A percentile compares a stretch with the other conserved stretches of the same genome.
phyloP scores from a whole-genome alignment of 2,797 vertebrate genomes.

The Clarias pachynema region DNA sequence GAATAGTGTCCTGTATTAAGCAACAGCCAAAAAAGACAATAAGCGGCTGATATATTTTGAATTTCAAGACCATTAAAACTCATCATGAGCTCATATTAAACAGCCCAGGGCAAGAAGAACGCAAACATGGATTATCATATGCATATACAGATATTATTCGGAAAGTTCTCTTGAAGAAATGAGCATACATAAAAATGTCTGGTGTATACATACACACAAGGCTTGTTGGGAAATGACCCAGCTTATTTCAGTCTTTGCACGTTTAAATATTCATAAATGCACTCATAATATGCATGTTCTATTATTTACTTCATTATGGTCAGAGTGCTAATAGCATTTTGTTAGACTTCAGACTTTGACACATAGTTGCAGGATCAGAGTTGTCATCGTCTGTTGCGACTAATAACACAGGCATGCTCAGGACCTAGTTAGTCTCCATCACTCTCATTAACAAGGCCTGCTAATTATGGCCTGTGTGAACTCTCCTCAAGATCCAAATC shows the following conservation, averaged over 20 bases:
- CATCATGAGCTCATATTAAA: constrained; percentile 71
- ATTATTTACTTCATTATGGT: constrained; percentile 5
- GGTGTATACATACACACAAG: constrained; percentile 29
- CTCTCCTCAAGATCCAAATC: constrained; percentile 83
- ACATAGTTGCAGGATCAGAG: constrained; percentile 32
- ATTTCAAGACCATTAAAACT: constrained; percentile 57
- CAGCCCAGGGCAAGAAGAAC: constrained; percentile 69
- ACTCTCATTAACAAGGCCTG: constrained; percentile 84
- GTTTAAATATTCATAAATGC: background rate
- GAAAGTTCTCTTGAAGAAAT: constrained; percentile 23
- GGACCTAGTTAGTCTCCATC: constrained; percentile 66
- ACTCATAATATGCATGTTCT: background rate
- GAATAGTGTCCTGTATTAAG: constrained; percentile 72
- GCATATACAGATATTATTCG: constrained; percentile 50
- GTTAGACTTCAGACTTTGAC: background rate
- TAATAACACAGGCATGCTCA: constrained; percentile 52
- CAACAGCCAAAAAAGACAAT: constrained; percentile 63
- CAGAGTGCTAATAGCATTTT: background rate
- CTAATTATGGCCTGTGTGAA: constrained; percentile 91
- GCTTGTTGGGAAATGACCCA: background rate
- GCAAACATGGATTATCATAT: constrained; percentile 72
- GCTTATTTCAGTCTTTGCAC: background rate
- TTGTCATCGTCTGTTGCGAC: constrained; percentile 36
- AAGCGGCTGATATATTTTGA: constrained; percentile 65
- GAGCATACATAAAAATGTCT: constrained; percentile 15